phyloP scores from a whole-genome alignment of 2,888 invertebrate genomes.

The Tetranychus truncatus region DNA sequence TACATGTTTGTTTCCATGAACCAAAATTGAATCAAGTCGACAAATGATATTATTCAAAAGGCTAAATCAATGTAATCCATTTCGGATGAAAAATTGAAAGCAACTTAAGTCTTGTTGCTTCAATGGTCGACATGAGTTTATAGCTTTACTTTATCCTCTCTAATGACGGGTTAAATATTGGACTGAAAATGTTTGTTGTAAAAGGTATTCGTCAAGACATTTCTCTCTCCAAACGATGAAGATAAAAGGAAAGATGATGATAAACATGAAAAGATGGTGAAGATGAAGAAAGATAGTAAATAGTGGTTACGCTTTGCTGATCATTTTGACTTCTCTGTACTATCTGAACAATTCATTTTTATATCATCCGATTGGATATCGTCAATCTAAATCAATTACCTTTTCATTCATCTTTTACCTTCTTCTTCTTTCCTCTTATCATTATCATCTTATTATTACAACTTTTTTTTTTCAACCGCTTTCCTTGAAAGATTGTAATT shows the following conservation, averaged over 20 bases:
- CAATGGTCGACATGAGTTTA: too few relatives aligned
- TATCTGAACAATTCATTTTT: not conserved
- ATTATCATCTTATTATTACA: not conserved
- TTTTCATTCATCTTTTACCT: not conserved
- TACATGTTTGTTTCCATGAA: too few relatives aligned
- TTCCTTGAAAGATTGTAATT: not conserved
- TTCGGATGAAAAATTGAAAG: too few relatives aligned
- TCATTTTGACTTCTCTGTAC: not conserved
- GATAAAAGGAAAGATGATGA: not conserved
- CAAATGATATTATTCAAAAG: too few relatives aligned
- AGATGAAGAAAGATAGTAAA: not conserved
- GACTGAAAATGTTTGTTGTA: not conserved
- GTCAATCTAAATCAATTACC: conserved; percentile 1
- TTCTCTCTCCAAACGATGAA: too few relatives aligned
- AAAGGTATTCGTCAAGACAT: not conserved
- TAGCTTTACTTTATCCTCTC: too few relatives aligned
- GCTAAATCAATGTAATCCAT: too few relatives aligned
- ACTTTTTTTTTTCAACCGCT: not conserved
- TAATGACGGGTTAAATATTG: not conserved
- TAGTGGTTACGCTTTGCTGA: not conserved
- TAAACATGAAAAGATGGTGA: not conserved
- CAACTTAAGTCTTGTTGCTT: too few relatives aligned
- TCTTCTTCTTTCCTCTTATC: not conserved
- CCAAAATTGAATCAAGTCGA: too few relatives aligned
- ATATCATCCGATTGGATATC: not conserved